A percentile compares a stretch with the other conserved stretches of the same genome.
Evolutionary conservation across 1,140 invertebrate species (phyloP).

Genomic region (Watersipora subatra): DNA sequence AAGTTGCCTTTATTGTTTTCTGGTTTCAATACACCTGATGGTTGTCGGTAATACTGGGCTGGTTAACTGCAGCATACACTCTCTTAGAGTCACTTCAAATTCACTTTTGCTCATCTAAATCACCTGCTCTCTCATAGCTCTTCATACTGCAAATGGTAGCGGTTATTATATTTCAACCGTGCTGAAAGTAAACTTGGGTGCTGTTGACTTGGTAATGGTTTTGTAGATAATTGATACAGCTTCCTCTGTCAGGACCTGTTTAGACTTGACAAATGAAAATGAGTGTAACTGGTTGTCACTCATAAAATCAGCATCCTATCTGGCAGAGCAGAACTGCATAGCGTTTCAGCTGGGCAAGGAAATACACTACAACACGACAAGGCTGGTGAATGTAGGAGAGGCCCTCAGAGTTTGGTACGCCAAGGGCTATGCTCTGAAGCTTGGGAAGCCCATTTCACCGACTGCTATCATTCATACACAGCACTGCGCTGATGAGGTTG

Average conservation of each 20-base stretch:
- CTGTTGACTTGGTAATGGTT: no score
- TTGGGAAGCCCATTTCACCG: conserved; percentile 21
- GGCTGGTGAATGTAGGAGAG: conserved; percentile 17
- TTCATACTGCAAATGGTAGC: not conserved
- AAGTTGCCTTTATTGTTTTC: no score
- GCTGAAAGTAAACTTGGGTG: not conserved
- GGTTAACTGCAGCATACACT: no score
- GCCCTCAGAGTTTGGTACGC: conserved; percentile 36
- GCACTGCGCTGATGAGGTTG: no score
- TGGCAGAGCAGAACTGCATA: conserved; percentile 29
- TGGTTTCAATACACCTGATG: no score
- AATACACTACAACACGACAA: conserved; percentile 30
- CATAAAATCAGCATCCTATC: conserved; percentile 19
- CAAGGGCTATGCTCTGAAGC: conserved; percentile 28
- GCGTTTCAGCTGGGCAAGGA: conserved; percentile 30
- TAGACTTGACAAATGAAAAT: conserved; percentile 31
- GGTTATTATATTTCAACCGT: not conserved
- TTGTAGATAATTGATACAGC: no score
- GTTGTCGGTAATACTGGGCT: no score
- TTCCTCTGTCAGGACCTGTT: no score
- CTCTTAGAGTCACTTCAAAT: no score
- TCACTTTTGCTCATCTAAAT: no score
- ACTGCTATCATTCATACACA: conserved; percentile 9
- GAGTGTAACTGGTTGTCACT: conserved; percentile 38
- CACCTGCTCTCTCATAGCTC: not conserved